Evolutionary conservation across 2,113 vertebrate genomes (phyloP), one percentile per base, ranked within the genome.

Genomic region (Rhinoptilus africanus): DNA sequence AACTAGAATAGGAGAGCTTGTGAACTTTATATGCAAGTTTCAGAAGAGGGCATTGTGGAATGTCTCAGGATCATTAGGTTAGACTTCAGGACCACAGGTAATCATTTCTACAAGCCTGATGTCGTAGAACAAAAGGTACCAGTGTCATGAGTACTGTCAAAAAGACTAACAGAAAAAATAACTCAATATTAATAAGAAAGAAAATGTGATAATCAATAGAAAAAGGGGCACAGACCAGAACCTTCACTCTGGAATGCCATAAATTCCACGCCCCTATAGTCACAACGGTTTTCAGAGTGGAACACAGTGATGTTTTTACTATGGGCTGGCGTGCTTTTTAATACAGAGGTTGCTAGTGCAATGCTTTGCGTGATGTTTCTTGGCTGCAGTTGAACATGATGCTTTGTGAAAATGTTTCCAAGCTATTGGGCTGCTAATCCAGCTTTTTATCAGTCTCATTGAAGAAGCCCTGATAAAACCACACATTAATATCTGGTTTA

Each of bases 241-340:
- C 0, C 12, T 51, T 79, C 39, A 50, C 34, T 47, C 24, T 32
- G 35, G 18, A 67, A 81, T 17, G 14, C 23, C 30, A 9, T 12
- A 19, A n/a, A 67, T 68, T 45, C 24, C 28, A 41, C 20, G 26
- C 14, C 2, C 17, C 48, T 37, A 4, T 1, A 37, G 13, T 14
- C 60, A 66, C n/a, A 54, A 89, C 37, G 7, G 48, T 59, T 75
- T 59, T 57, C 39, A 18, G 27, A 67, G 53, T 3, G 8, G 26
- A 81, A 66, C 14, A 19, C 1, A 45, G 35, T 23, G 56, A 34
- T 15, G 14, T 17, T 76, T 81, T 74, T 12, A 14, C 22, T 24
- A 13, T 0, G 1, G 18, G 17, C 37, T 5, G 17, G 12, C 5
- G 24, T 24, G 41, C 2, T 53, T 9, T 73, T 73, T 35, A 81